phyloP scores from a whole-genome alignment of 2,113 vertebrate species.

The Pycnonotus jocosus region DNA sequence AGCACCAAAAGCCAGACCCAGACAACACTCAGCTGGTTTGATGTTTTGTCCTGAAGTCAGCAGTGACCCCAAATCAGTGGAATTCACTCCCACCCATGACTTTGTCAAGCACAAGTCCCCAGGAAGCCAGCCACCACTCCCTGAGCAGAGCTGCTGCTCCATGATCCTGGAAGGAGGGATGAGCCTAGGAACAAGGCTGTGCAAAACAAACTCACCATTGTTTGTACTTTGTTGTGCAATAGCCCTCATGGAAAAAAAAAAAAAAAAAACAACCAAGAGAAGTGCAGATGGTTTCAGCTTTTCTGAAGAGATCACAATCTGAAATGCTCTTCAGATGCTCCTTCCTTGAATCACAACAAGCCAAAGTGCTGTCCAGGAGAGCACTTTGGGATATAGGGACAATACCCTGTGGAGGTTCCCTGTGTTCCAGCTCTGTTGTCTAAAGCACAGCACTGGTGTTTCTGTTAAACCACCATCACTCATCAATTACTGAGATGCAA shows the following conservation, averaged over 20 bases:
- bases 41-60: background rate
- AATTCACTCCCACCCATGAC: background rate
- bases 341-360: background rate
- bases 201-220: background rate
- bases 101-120: background rate
- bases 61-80: background rate
- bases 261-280: background rate
- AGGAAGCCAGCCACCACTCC: background rate
- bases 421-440: background rate
- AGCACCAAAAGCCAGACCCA: background rate
- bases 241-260: background rate
- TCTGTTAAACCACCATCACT: background rate
- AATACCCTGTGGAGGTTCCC: rapidly evolving
- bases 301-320: background rate
- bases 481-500: background rate
- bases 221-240: background rate
- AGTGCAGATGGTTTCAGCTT: background rate
- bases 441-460: background rate
- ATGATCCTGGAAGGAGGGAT: background rate
- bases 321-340: background rate
- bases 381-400: no score
- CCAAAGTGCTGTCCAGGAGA: background rate
- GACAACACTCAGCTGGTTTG: background rate
- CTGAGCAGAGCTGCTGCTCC: background rate
- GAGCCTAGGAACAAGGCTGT: background rate